Evolutionary conservation across 2,113 vertebrate genomes (phyloP).

Genomic region (Proterorhinus semilunaris): DNA sequence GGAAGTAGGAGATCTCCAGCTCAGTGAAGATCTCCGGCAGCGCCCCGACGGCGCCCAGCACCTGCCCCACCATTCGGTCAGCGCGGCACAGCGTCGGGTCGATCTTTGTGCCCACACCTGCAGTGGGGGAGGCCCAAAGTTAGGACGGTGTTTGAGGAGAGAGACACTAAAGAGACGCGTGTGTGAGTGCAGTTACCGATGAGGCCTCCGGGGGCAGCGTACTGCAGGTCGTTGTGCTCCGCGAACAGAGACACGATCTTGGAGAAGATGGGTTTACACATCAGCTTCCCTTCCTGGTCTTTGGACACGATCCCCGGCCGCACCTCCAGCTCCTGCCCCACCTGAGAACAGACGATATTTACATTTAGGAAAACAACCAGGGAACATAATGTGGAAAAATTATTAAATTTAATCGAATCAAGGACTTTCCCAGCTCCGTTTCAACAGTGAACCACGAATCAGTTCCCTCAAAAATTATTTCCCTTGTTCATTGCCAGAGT

Average conservation of each 20-base stretch:
- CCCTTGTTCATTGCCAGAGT: no score
- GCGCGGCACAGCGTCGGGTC: constrained; percentile 96
- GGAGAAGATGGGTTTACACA: constrained; percentile 99
- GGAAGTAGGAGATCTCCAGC: constrained; percentile 96
- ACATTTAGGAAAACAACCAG: not conserved
- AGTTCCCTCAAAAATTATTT: no score
- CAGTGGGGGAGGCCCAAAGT: not conserved
- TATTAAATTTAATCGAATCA: no score
- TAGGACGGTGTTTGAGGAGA: no score
- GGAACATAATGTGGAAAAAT: no score
- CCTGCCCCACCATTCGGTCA: constrained; percentile 97
- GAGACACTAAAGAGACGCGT: no score
- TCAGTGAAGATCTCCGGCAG: constrained; percentile 98
- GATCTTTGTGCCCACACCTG: constrained; percentile 98
- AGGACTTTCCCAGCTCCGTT: no score
- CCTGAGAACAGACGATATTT: constrained; percentile 67
- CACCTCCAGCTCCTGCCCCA: constrained; percentile 97
- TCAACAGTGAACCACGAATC: no score
- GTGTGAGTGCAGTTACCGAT: constrained; percentile 80
- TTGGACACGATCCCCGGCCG: constrained; percentile 98
- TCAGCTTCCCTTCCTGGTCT: constrained; percentile 97
- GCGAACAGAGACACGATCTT: constrained; percentile 98
- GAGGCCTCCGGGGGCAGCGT: constrained; percentile 94
- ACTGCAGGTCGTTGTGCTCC: constrained; percentile 97
- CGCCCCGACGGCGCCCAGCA: constrained; percentile 93